Percentiles rank a stretch among this genome's conserved stretches.
These are phyloP conservation scores for Oreochromis aureus DNA, from an alignment of 2,113 vertebrate species.

Conservation along the genomic window DNA sequence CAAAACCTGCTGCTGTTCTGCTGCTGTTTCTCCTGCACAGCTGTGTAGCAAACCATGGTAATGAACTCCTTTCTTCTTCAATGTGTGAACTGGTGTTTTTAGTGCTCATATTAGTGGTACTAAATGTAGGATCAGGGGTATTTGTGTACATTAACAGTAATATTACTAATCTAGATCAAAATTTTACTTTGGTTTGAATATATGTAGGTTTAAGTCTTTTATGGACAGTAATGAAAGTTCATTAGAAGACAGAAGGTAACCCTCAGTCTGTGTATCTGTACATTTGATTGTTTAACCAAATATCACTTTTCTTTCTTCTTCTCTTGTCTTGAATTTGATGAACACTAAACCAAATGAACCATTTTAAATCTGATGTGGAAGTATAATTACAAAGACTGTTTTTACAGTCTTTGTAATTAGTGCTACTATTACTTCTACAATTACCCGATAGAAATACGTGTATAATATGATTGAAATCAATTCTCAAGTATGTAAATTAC, in stretches of 20 bases:
- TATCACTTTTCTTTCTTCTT: not conserved
- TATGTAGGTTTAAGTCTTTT: not conserved
- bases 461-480: not conserved
- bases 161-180: not conserved
- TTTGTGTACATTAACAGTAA: not conserved
- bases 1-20: not conserved
- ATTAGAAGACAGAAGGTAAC: not conserved
- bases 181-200: not conserved
- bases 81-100: not conserved
- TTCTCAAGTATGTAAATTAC: not conserved
- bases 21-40: conserved; percentile 33
- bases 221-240: not conserved
- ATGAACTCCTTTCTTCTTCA: not conserved
- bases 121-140: not conserved
- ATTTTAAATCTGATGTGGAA: not conserved
- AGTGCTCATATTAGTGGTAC: not conserved
- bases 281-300: not conserved
- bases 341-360: not conserved
- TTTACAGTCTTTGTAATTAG: not conserved
- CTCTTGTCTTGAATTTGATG: not conserved
- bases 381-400: not conserved
- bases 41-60: conserved; percentile 41
- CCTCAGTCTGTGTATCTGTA: not conserved
- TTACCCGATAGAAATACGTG: not conserved
- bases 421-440: not conserved